phyloP scores from a whole-genome alignment of 2,888 invertebrate species.

The Gandaritis pyraliata region DNA sequence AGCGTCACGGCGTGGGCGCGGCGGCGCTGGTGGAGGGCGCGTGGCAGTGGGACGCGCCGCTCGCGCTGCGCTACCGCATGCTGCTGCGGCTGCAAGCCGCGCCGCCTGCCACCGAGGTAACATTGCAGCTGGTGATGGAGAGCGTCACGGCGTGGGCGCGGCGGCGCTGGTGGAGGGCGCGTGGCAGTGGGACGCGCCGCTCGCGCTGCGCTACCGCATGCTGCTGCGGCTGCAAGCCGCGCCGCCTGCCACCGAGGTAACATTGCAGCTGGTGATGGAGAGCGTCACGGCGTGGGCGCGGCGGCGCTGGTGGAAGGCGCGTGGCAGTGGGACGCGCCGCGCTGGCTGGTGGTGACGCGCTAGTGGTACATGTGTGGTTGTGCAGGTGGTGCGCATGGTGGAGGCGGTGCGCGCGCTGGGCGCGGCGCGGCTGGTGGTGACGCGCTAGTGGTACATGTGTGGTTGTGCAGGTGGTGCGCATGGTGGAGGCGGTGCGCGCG shows the following conservation, averaged over 20 bases:
- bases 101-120: background rate
- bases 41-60: constrained; percentile 67
- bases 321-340: constrained; percentile 67
- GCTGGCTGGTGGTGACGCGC: too few species aligned
- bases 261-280: too few species aligned
- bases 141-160: constrained; percentile 13
- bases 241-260: background rate
- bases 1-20: constrained; percentile 13
- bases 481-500: too few species aligned
- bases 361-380: too few species aligned
- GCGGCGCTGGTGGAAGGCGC: constrained; percentile 62
- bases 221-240: constrained; percentile 46
- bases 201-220: constrained; percentile 62
- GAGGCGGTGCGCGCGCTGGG: too few species aligned
- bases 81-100: constrained; percentile 46
- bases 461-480: too few species aligned
- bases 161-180: constrained; percentile 62
- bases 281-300: constrained; percentile 13
- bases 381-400: too few species aligned
- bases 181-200: constrained; percentile 67
- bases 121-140: too few species aligned
- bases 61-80: constrained; percentile 62
- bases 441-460: too few species aligned
- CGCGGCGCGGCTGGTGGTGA: too few species aligned
- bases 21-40: constrained; percentile 62